phyloP scores from a whole-genome alignment of 2,888 invertebrate species.

The Homarus gammarus region DNA sequence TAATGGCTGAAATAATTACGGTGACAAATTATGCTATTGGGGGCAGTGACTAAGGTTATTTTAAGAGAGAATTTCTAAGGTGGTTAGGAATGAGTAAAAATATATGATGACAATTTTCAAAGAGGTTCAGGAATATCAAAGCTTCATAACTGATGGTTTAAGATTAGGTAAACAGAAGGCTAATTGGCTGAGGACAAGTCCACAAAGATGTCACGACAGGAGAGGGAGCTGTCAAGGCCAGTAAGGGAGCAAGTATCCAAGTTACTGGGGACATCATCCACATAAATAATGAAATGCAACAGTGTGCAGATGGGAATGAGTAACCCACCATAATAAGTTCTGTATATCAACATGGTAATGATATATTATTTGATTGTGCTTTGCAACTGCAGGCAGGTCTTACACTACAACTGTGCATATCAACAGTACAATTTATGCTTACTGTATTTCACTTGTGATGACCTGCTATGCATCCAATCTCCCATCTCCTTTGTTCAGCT shows the following conservation, averaged over 20 bases:
- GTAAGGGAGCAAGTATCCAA: not conserved
- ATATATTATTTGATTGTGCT: too few species aligned
- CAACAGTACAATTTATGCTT: not conserved
- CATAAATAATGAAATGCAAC: too few species aligned
- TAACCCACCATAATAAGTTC: too few species aligned
- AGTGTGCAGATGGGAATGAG: too few species aligned
- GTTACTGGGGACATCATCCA: not conserved
- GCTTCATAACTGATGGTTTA: slow-evolving; percentile 9
- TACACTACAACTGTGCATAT: too few species aligned
- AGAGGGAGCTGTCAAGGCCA: not conserved
- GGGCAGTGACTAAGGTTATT: slow-evolving; percentile 4
- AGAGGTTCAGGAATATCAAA: slow-evolving; percentile 9
- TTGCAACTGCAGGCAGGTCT: too few species aligned
- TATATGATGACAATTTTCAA: not conserved
- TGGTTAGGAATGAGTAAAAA: not conserved
- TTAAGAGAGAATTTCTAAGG: not conserved
- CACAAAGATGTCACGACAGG: not conserved
- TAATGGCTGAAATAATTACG: not conserved
- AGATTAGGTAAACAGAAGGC: slow-evolving; percentile 10
- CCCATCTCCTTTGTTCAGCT: not conserved
- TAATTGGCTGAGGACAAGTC: slow-evolving; percentile 1
- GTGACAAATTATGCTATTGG: not conserved
- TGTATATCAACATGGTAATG: not conserved
- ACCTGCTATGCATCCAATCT: not conserved
- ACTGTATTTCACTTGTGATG: not conserved